Percentiles rank a stretch among this genome's conserved stretches.
Evolutionary conservation across 2,888 invertebrate genomes (phyloP).

Genomic region (Pediacus dermestoides): DNA sequence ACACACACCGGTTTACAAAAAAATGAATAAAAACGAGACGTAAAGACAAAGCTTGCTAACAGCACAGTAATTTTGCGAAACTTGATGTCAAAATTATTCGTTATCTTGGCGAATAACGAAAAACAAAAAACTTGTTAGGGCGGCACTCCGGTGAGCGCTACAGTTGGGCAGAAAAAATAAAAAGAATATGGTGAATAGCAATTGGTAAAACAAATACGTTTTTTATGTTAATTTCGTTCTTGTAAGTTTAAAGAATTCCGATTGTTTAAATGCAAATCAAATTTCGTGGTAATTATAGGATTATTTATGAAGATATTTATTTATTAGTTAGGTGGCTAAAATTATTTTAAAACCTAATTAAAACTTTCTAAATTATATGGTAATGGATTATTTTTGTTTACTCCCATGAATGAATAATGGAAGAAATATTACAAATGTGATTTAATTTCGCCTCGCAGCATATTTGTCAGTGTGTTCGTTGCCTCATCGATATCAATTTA

Average conservation of each 20-base stretch:
- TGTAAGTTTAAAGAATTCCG: conserved; percentile 12
- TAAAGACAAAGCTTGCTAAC: conserved; percentile 25
- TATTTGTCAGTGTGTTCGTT: too few relatives aligned
- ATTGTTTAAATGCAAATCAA: conserved; percentile 15
- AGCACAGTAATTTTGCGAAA: conserved; percentile 25
- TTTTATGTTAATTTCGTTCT: conserved; percentile 19
- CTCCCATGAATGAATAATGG: too few relatives aligned
- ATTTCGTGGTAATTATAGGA: too few relatives aligned
- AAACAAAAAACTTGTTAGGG: conserved; percentile 13
- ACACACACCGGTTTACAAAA: conserved; percentile 5
- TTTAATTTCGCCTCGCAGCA: too few relatives aligned
- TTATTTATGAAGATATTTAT: too few relatives aligned
- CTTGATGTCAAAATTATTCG: conserved; percentile 26
- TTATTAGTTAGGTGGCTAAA: too few relatives aligned
- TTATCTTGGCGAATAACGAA: conserved; percentile 21
- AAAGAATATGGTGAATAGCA: conserved; percentile 11
- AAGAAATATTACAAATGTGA: too few relatives aligned
- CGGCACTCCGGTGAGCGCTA: too few relatives aligned
- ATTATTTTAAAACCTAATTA: too few relatives aligned
- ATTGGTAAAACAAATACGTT: conserved; percentile 19
- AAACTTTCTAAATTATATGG: too few relatives aligned
- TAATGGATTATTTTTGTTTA: too few relatives aligned
- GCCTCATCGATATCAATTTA: too few relatives aligned
- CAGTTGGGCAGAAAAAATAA: background rate
- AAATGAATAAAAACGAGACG: conserved; percentile 17